These are phyloP conservation scores for Beroe forskalii DNA, from an alignment of 37 sponge, comb jelly and placozoan species.

Conservation along the genomic window DNA sequence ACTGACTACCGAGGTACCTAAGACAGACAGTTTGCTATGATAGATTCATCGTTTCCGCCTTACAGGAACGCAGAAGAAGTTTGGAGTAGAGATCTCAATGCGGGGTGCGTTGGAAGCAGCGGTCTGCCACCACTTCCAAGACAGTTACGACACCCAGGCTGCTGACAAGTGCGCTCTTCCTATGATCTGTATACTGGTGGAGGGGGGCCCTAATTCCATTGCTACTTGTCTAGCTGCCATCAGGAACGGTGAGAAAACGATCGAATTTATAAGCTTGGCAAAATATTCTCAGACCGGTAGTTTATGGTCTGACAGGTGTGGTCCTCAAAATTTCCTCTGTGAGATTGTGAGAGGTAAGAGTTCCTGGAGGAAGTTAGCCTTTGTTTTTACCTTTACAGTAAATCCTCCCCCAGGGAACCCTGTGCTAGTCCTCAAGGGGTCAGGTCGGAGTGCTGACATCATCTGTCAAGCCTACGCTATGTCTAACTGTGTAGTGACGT, in stretches of 20 bases:
- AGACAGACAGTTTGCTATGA: too few relatives aligned
- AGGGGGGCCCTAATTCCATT: constrained; percentile 47
- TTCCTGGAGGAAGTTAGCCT: too few relatives aligned
- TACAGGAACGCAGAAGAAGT: constrained; percentile 37
- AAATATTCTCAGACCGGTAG: too few relatives aligned
- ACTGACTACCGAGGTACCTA: too few relatives aligned
- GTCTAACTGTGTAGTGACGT: background rate
- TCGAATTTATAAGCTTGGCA: too few relatives aligned
- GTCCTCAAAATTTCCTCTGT: too few relatives aligned
- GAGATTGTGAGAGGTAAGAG: too few relatives aligned
- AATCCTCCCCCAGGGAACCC: constrained; percentile 65
- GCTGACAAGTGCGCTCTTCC: constrained; percentile 32
- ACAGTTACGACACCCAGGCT: background rate
- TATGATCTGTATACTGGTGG: constrained; percentile 43
- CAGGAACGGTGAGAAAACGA: constrained; percentile 49
- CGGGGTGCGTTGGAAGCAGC: constrained; percentile 35
- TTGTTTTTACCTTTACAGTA: too few relatives aligned
- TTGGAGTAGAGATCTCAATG: constrained; percentile 8
- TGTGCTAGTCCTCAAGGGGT: constrained; percentile 6
- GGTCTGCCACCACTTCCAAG: background rate
- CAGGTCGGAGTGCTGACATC: constrained; percentile 33
- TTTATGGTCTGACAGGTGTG: too few relatives aligned
- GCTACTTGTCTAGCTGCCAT: constrained; percentile 3
- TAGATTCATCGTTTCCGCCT: too few relatives aligned
- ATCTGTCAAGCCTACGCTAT: background rate